A percentile compares a stretch with the other conserved stretches of the same genome.
These are phyloP conservation scores for Porites cylindrica DNA, from an alignment of 92 coral and sea anemone genomes.

Conservation along the genomic window DNA sequence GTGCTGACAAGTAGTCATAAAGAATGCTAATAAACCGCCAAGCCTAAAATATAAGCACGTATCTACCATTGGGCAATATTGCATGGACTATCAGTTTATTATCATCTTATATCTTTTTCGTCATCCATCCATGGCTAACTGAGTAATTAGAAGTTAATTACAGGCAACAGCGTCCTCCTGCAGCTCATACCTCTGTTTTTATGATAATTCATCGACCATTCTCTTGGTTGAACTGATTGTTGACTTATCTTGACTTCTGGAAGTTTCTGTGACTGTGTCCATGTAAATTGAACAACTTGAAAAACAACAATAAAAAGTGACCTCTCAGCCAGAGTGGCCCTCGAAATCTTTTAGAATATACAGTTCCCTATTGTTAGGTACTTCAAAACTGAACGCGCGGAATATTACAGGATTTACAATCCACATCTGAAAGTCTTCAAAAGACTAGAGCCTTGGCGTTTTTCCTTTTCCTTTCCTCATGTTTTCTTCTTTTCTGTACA, in stretches of 20 bases:
- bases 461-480: too few relatives aligned
- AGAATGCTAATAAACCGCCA: slow-evolving; percentile 3
- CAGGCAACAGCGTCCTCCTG: too few relatives aligned
- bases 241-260: background rate
- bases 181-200: too few relatives aligned
- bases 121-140: too few relatives aligned
- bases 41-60: background rate
- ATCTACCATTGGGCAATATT: slow-evolving; percentile 2
- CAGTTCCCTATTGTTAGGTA: background rate
- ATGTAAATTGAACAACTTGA: background rate
- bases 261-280: background rate
- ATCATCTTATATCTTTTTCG: too few relatives aligned
- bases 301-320: background rate
- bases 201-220: too few relatives aligned
- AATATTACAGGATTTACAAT: background rate
- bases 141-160: too few relatives aligned
- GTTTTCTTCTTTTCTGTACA: too few relatives aligned
- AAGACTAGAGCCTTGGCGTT: too few relatives aligned
- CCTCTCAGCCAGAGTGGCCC: background rate
- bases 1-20: background rate
- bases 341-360: background rate
- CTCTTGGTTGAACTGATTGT: too few relatives aligned
- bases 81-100: too few relatives aligned
- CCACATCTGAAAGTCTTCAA: background rate
- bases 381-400: background rate